These are phyloP conservation scores for Tarsius wallacei DNA, from an alignment of 2,797 vertebrate genomes.

Conservation along the genomic window DNA sequence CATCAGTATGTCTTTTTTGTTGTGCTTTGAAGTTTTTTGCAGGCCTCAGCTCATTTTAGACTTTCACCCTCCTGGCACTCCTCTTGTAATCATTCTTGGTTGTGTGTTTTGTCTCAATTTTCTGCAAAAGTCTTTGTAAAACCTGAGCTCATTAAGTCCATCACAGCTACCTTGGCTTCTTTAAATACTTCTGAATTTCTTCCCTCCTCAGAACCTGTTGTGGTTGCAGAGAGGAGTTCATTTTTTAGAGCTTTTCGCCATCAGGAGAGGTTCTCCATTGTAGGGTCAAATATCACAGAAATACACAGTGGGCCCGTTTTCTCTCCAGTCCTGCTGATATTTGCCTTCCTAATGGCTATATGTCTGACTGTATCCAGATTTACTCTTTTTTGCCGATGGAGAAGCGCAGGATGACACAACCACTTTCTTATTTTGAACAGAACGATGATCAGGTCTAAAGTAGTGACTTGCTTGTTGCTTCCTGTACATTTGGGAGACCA, in stretches of 20 bases:
- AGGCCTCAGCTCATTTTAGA: background rate
- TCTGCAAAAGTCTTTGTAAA: slow-evolving; percentile 46
- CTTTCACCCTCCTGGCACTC: background rate
- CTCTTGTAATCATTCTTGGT: background rate
- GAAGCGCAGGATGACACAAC: background rate
- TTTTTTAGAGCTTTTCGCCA: background rate
- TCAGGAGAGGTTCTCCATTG: background rate
- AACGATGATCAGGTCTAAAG: background rate
- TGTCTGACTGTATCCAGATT: background rate
- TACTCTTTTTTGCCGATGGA: background rate
- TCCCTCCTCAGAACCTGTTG: background rate
- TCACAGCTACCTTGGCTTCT: background rate
- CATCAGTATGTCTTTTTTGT: background rate
- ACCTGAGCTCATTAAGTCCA: slow-evolving; percentile 36
- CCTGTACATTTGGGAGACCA: background rate
- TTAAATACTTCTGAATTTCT: background rate
- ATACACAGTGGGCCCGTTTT: background rate
- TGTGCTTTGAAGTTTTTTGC: background rate
- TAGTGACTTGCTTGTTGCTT: background rate
- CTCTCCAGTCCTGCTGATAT: background rate
- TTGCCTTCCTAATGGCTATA: background rate
- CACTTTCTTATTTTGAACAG: background rate
- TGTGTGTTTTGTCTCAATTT: slow-evolving; percentile 1
- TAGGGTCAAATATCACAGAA: background rate
- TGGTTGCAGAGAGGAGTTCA: background rate